A percentile compares a stretch with the other conserved stretches of the same genome.
Conservation (phyloP, 2,113 vertebrate species). For the zebrafish (Danio rerio) region GRCz12tu NC_133184.1:34224001-34224500, state of each 20-base stretch:
- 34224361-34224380: conserved; percentile 42
- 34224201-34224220: too few relatives aligned
- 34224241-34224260: background rate
- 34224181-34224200: too few relatives aligned
- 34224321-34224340: conserved; percentile 32
- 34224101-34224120: too few relatives aligned
- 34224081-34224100: too few relatives aligned
- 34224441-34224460: conserved; percentile 66
- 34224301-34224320: conserved; percentile 25
- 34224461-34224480: conserved; percentile 55
- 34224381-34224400: conserved; percentile 42
- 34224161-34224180: too few relatives aligned
- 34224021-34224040: too few relatives aligned
- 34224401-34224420: conserved; percentile 62
- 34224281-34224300: background rate
- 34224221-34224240: too few relatives aligned
- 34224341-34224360: conserved; percentile 44
- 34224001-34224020: too few relatives aligned
- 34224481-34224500: conserved; percentile 57
- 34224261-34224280: background rate
- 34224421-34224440: conserved; percentile 60
- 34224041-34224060: too few relatives aligned
- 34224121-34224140: too few relatives aligned
- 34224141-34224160: too few relatives aligned
- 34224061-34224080: too few relatives aligned